Evolutionary conservation across 2,797 vertebrate genomes (phyloP).

Genomic region (Gallinago nigripennis): DNA sequence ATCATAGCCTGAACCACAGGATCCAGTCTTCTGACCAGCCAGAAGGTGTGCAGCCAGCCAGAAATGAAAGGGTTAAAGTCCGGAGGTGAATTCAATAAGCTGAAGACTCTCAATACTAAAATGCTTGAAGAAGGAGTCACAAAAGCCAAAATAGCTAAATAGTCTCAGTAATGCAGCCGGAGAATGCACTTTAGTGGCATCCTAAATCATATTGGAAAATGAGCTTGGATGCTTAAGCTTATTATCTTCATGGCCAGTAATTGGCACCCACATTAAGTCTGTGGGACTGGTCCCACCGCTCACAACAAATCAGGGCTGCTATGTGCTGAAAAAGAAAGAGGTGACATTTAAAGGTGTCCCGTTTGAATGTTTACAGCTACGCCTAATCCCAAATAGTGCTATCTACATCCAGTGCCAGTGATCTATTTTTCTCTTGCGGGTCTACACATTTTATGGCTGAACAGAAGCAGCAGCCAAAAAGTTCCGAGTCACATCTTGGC

Average conservation of each 20-base stretch:
- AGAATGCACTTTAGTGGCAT: background rate
- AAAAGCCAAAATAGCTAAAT: background rate
- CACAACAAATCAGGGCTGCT: conserved; percentile 30
- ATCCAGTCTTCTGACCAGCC: background rate
- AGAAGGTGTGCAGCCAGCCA: background rate
- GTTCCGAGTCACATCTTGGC: background rate
- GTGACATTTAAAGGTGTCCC: background rate
- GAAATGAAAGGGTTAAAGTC: background rate
- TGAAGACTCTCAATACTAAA: background rate
- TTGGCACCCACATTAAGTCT: background rate
- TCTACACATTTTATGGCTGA: background rate
- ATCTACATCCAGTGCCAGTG: background rate
- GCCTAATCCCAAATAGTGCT: background rate
- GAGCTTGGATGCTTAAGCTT: conserved; percentile 25
- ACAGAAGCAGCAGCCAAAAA: background rate
- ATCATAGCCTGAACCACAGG: fast-evolving
- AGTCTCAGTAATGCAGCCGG: background rate
- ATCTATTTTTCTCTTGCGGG: background rate
- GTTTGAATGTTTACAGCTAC: background rate
- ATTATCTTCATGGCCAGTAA: conserved; percentile 36
- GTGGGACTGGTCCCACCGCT: background rate
- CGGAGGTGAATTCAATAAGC: background rate
- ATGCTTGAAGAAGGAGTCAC: background rate
- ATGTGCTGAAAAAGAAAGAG: background rate
- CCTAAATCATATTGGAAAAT: conserved; percentile 40